These are phyloP conservation scores for Pangasius larnaudii DNA, from an alignment of 2,797 vertebrate genomes.

Conservation along the genomic window DNA sequence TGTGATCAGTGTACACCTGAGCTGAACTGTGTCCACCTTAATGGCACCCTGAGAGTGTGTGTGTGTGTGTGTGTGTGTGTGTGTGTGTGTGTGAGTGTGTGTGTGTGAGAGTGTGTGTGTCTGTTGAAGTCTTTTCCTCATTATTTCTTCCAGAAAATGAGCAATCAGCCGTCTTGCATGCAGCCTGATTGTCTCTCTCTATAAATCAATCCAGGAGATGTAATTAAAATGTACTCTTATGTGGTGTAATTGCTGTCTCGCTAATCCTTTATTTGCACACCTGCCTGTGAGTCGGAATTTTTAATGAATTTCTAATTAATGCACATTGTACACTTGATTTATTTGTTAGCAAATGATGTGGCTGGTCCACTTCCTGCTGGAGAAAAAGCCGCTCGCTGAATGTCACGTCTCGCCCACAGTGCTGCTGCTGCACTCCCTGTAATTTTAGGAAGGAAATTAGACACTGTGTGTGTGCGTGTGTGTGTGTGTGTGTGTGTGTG, in stretches of 20 bases:
- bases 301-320: conserved; percentile 88
- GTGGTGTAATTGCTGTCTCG: conserved; percentile 83
- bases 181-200: conserved; percentile 79
- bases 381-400: conserved; percentile 57
- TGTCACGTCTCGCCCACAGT: conserved; percentile 61
- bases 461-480: conserved; percentile 3
- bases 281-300: conserved; percentile 82
- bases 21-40: not conserved
- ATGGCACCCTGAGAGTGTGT: not conserved
- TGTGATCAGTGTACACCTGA: conserved; percentile 1
- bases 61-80: conserved; percentile 1
- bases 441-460: conserved; percentile 26
- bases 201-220: conserved; percentile 76
- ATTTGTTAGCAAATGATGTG: conserved; percentile 77
- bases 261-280: conserved; percentile 89
- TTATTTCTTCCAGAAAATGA: conserved; percentile 78
- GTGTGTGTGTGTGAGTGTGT: conserved; percentile 19
- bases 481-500: not conserved
- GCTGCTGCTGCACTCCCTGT: conserved; percentile 49
- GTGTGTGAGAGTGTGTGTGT: not conserved
- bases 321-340: conserved; percentile 82
- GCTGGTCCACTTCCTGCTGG: conserved; percentile 69
- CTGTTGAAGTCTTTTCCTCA: conserved; percentile 75
- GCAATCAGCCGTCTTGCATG: conserved; percentile 78
- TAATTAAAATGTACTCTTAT: conserved; percentile 86